phyloP scores from a whole-genome alignment of 2,797 vertebrate species.

The Spinibarbus caldwelli region DNA sequence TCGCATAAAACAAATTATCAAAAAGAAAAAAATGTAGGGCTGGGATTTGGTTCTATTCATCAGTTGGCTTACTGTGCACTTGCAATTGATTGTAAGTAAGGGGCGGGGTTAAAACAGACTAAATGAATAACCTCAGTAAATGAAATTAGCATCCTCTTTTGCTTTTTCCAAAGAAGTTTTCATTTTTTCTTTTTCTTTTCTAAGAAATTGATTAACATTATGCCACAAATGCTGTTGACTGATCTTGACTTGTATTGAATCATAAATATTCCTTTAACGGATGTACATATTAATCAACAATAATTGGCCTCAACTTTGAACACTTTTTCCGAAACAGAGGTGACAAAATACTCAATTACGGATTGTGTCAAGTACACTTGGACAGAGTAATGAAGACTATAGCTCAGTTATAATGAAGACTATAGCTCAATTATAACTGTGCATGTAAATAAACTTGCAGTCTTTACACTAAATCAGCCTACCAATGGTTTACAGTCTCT shows the following conservation, averaged over 20 bases:
- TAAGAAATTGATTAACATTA: neutral
- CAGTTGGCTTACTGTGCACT: too few relatives aligned
- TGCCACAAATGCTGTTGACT: neutral
- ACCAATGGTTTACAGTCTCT: neutral
- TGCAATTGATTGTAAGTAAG: too few relatives aligned
- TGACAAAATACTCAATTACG: neutral
- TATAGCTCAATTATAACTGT: neutral
- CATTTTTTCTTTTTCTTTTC: too few relatives aligned
- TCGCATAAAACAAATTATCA: neutral
- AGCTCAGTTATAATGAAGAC: too few relatives aligned
- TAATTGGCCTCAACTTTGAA: neutral
- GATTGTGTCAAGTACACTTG: neutral
- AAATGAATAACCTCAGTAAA: too few relatives aligned
- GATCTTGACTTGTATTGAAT: neutral
- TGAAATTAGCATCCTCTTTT: too few relatives aligned
- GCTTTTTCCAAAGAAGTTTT: too few relatives aligned
- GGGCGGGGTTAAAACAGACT: too few relatives aligned
- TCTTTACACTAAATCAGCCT: neutral
- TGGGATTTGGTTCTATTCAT: neutral
- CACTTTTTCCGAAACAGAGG: neutral
- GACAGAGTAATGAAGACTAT: slow-evolving; percentile 4
- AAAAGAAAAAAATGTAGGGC: neutral
- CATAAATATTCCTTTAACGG: neutral
- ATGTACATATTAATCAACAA: neutral
- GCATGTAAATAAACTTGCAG: neutral